These are phyloP conservation scores for Drosophila pseudotalamancana DNA, from an alignment of 2,888 invertebrate genomes.

Conservation along the genomic window DNA sequence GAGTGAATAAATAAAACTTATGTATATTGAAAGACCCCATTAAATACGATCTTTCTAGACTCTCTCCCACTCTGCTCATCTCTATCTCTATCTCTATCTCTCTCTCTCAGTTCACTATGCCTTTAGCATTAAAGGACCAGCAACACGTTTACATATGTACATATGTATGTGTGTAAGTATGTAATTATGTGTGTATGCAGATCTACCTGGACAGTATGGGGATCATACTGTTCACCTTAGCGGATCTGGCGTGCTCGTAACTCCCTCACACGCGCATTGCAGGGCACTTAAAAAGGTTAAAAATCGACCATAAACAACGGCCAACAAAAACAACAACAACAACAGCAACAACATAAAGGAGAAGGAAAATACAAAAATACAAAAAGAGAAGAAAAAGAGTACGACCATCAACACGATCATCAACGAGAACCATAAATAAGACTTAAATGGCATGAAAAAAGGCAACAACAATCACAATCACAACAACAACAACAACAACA, in stretches of 20 bases:
- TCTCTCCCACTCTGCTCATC: not conserved
- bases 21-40: no score
- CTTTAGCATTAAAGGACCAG: constrained; percentile 3
- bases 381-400: constrained; percentile 44
- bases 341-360: constrained; percentile 11
- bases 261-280: constrained; percentile 19
- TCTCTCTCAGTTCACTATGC: not conserved
- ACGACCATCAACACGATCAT: constrained; percentile 81
- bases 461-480: constrained; percentile 24
- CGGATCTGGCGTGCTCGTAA: constrained; percentile 30
- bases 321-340: constrained; percentile 19
- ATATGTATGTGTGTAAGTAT: no score
- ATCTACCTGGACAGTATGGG: constrained; percentile 1
- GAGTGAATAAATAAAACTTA: not conserved
- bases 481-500: constrained; percentile 27
- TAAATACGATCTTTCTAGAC: no score
- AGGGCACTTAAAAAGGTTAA: constrained; percentile 37
- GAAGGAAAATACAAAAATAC: constrained; percentile 9
- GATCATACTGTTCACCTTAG: constrained; percentile 10
- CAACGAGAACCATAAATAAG: constrained; percentile 81
- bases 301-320: constrained; percentile 41
- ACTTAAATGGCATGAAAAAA: constrained; percentile 80
- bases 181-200: no score
- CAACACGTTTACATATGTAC: not conserved
- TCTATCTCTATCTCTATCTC: not conserved